These are phyloP conservation scores for Gymnoscelis rufifasciata DNA, from an alignment of 2,888 invertebrate genomes.

Conservation along the genomic window DNA sequence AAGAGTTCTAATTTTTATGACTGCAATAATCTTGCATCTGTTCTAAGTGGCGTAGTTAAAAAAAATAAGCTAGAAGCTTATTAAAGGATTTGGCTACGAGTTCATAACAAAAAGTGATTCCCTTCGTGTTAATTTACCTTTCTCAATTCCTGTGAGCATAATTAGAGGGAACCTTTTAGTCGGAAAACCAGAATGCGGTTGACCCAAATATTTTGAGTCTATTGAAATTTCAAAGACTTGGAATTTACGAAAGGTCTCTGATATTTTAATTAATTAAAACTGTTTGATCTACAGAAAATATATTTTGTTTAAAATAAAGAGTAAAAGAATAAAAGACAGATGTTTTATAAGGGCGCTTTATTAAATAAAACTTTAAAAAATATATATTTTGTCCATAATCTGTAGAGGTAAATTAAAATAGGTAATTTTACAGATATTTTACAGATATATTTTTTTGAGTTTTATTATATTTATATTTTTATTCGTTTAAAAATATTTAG, in stretches of 20 bases:
- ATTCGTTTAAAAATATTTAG: too few relatives aligned
- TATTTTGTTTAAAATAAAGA: neutral
- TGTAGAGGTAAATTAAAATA: too few relatives aligned
- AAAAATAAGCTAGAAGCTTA: slow-evolving; percentile 10
- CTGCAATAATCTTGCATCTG: too few relatives aligned
- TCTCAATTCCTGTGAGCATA: slow-evolving; percentile 2
- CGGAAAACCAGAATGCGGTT: neutral
- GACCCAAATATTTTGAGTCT: neutral
- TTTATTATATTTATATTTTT: too few relatives aligned
- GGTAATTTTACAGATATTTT: too few relatives aligned
- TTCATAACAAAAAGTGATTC: slow-evolving; percentile 2
- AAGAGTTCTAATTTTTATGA: too few relatives aligned
- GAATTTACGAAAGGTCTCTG: neutral
- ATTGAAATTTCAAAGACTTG: neutral
- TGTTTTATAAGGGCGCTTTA: too few relatives aligned
- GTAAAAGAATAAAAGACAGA: neutral
- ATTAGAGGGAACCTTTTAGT: slow-evolving; percentile 7
- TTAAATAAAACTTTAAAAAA: too few relatives aligned
- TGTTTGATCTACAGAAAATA: neutral
- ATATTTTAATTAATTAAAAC: neutral
- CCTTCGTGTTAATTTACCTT: slow-evolving; percentile 2
- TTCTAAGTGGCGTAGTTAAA: too few relatives aligned
- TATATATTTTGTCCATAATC: too few relatives aligned
- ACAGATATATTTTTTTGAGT: too few relatives aligned
- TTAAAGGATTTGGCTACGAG: slow-evolving; percentile 9